Evolutionary conservation across 2,888 invertebrate genomes (phyloP), one percentile per base, ranked within the genome.

Genomic region (Scaptomyza cyrtandrae): DNA sequence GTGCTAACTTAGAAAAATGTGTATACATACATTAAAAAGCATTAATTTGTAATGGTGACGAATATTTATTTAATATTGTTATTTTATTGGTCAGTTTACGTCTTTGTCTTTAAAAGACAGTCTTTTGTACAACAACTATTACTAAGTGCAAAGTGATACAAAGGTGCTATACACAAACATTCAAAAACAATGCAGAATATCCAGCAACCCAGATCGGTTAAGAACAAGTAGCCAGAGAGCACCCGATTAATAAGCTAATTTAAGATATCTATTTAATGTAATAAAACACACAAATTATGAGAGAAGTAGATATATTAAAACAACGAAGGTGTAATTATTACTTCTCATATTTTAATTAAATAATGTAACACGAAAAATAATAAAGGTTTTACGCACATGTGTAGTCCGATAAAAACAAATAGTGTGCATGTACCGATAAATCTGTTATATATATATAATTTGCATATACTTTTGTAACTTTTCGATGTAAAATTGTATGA

Each of bases 161-260:
- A 89, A 89, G 89, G 89, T 89, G 89, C 89, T 89, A 89, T 89
- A 90, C 85, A 86, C 88, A 78, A 68, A 75, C 64, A 79, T 67
- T 59, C 64, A 72, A 58, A 45, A 68, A 46, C 24, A 11, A 46
- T 44, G 11, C 29, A 65, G 64, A 35, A 33, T 45, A 52, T 35
- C 6, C 48, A 67, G 59, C 55, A 76, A 62, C 61, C 55, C 43
- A 50, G 65, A 24, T 67, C 53, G 59, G 62, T 57, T 37, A 31
- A 62, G 41, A 56, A 41, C 62, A 67, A 43, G 57, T 55, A 65
- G 58, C 58, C 57, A 57, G 35, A 29, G 62, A 60, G 64, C 63
- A 59, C 58, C 68, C 60, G 56, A 55, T 41, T 45, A 49, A 59
- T 37, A 19, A 52, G 55, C 48, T 52, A 61, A 54, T 55, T 39